These are phyloP conservation scores for Podarcis raffonei DNA, from an alignment of 2,113 vertebrate genomes.

Conservation along the genomic window DNA sequence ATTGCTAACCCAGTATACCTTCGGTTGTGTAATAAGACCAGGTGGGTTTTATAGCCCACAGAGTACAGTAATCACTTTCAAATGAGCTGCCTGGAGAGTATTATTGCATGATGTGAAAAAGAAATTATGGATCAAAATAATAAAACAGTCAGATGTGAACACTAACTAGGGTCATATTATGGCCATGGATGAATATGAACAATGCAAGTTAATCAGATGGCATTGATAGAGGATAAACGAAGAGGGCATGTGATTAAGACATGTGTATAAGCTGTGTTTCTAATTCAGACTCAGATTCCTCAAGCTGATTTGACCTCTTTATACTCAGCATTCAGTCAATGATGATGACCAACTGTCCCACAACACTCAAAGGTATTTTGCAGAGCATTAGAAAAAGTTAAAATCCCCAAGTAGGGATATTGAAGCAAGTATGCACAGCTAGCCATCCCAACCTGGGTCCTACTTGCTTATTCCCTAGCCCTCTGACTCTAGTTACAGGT, in stretches of 20 bases:
- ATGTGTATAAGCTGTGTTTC: background rate
- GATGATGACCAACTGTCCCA: background rate
- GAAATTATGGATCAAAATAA: constrained; percentile 64
- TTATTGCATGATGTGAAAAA: constrained; percentile 56
- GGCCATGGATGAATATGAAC: constrained; percentile 39
- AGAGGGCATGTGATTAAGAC: background rate
- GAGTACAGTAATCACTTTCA: constrained; percentile 66
- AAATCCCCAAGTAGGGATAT: background rate
- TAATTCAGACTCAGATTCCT: background rate
- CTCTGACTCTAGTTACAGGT: no score
- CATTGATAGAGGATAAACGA: background rate
- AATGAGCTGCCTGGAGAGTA: constrained; percentile 59
- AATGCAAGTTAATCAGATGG: constrained; percentile 20
- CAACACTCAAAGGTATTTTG: background rate
- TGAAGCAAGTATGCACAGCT: background rate
- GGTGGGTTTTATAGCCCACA: constrained; percentile 60
- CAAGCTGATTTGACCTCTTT: background rate
- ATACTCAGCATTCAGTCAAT: background rate
- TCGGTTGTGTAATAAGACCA: constrained; percentile 56
- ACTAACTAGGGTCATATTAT: constrained; percentile 44
- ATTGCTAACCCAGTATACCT: constrained; percentile 63
- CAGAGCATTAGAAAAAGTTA: background rate
- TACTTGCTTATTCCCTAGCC: background rate
- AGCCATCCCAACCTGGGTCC: background rate
- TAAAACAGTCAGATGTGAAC: constrained; percentile 37